Conservation (phyloP, 2,888 invertebrate genomes). For the Lepidocyrtinus sp. region DNA sequence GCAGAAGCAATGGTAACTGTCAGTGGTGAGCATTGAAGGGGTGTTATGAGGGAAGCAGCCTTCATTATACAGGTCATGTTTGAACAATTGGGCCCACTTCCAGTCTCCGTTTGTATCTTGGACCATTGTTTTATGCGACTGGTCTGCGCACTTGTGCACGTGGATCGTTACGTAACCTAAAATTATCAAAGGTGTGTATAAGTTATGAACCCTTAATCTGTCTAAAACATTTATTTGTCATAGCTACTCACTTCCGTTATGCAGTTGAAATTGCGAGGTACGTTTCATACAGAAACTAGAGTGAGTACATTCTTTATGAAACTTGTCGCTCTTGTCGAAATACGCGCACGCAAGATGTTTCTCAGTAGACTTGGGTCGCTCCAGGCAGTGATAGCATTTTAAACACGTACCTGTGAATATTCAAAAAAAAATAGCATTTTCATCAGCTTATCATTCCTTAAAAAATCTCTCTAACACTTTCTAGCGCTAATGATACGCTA, state of each 20-base stretch:
- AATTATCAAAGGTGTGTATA: no score
- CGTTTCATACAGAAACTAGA: slow-evolving; percentile 90
- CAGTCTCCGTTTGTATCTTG: slow-evolving; percentile 64
- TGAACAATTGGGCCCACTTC: slow-evolving; percentile 64
- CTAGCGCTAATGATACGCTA: slow-evolving; percentile 10
- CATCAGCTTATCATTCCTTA: slow-evolving; percentile 24
- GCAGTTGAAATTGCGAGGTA: slow-evolving; percentile 79
- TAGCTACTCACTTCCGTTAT: slow-evolving; percentile 78
- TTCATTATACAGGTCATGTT: slow-evolving; percentile 63
- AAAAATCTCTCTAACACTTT: slow-evolving; percentile 37
- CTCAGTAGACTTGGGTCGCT: slow-evolving; percentile 77
- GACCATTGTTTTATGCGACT: slow-evolving; percentile 64
- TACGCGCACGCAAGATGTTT: slow-evolving; percentile 82
- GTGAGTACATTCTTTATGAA: slow-evolving; percentile 82
- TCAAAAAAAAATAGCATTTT: slow-evolving; percentile 65
- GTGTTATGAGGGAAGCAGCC: slow-evolving; percentile 63
- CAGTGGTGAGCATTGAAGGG: slow-evolving; percentile 64
- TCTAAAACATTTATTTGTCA: slow-evolving; percentile 17
- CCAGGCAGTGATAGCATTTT: slow-evolving; percentile 82
- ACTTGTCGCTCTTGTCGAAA: slow-evolving; percentile 80
- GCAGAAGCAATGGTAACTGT: slow-evolving; percentile 66
- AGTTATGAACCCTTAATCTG: no score
- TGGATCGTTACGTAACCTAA: slow-evolving; percentile 61
- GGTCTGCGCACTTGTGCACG: slow-evolving; percentile 66
- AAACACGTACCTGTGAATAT: slow-evolving; percentile 72